Percentiles rank a stretch among this genome's conserved stretches.
Conservation (phyloP, 1,140 invertebrate genomes). For the Zaprionus lachaisei region DNA sequence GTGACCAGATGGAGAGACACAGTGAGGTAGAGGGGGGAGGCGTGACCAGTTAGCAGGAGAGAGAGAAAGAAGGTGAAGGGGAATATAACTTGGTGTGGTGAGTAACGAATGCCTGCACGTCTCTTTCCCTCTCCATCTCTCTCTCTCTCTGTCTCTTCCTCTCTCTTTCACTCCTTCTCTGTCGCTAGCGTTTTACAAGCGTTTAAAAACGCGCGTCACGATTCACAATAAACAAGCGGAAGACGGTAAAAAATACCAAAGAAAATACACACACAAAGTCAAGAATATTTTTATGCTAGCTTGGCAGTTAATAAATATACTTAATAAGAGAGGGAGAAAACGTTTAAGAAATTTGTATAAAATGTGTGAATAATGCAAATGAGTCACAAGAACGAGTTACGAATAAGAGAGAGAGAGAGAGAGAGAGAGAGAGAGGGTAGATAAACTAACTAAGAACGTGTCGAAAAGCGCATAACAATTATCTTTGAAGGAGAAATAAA, state of each 20-base stretch:
- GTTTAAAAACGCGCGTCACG: constrained; percentile 51
- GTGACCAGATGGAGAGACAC: constrained; percentile 16
- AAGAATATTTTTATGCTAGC: constrained; percentile 33
- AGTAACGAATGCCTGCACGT: neutral
- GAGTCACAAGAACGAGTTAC: constrained; percentile 20
- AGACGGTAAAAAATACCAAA: constrained; percentile 26
- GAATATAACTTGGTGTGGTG: neutral
- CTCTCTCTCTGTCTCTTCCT: too few species aligned
- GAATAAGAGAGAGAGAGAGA: neutral
- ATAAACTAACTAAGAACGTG: constrained; percentile 24
- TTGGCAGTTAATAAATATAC: constrained; percentile 31
- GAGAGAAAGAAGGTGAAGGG: neutral
- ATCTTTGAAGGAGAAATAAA: neutral
- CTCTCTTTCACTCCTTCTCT: too few species aligned
- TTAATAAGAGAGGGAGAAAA: constrained; percentile 16
- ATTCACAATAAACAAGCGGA: constrained; percentile 8
- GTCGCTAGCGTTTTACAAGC: constrained; percentile 32
- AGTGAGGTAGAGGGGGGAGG: neutral
- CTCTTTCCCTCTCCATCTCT: neutral
- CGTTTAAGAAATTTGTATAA: constrained; percentile 22
- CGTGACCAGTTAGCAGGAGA: neutral
- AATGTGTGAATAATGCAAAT: constrained; percentile 8
- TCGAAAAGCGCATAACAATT: neutral
- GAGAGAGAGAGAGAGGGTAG: neutral
- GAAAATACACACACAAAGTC: neutral